These are phyloP conservation scores for Gobionotothen gibberifrons DNA, from an alignment of 2,797 vertebrate genomes.

Conservation along the genomic window DNA sequence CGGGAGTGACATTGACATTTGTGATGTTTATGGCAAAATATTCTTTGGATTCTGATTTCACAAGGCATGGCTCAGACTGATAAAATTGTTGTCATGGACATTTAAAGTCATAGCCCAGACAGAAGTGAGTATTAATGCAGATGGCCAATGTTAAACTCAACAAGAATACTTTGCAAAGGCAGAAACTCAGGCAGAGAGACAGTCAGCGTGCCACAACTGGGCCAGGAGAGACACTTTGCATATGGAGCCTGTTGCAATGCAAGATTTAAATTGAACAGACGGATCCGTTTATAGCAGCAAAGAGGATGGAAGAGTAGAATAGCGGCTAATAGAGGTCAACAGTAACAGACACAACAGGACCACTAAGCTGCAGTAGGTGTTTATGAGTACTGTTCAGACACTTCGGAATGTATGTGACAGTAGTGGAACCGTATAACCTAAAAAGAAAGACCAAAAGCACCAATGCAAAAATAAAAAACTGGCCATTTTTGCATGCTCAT, in stretches of 20 bases:
- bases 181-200: not conserved
- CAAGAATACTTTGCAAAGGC: not conserved
- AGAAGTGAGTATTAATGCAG: not conserved
- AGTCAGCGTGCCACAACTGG: slow-evolving; percentile 5
- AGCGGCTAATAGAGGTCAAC: not conserved
- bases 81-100: slow-evolving; percentile 6
- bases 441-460: no score
- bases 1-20: slow-evolving; percentile 24
- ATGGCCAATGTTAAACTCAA: not conserved
- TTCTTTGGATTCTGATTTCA: slow-evolving; percentile 27
- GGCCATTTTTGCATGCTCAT: not conserved
- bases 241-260: not conserved
- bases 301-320: not conserved
- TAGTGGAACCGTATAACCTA: not conserved
- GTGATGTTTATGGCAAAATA: slow-evolving; percentile 21
- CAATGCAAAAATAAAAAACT: not conserved
- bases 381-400: not conserved
- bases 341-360: slow-evolving; percentile 5
- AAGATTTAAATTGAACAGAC: not conserved
- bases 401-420: not conserved
- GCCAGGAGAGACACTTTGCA: not conserved
- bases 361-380: not conserved
- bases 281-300: not conserved
- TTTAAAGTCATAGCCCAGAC: slow-evolving; percentile 1
- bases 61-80: slow-evolving; percentile 1